Evolutionary conservation across 2,797 vertebrate species (phyloP).

Genomic region (Gymnothorax reevesii): DNA sequence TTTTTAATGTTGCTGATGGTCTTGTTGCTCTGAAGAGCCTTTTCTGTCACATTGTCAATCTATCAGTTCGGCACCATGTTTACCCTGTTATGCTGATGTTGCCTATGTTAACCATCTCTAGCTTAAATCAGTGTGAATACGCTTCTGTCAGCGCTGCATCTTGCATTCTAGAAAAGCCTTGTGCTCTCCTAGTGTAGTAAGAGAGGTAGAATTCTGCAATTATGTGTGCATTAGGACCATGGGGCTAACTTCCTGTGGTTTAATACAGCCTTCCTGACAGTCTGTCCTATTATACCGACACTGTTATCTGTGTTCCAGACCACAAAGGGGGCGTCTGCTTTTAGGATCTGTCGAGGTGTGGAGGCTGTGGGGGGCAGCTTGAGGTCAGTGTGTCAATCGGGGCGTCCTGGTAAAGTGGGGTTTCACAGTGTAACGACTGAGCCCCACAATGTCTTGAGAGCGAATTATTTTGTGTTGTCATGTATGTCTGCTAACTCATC

Average conservation of each 20-base stretch:
- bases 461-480: background rate
- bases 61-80: too few species aligned
- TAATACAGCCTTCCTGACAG: background rate
- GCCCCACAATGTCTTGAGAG: background rate
- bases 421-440: background rate
- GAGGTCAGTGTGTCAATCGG: constrained; percentile 73
- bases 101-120: too few species aligned
- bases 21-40: too few species aligned
- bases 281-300: background rate
- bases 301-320: constrained; percentile 72
- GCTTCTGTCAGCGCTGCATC: background rate
- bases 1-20: too few species aligned
- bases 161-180: background rate
- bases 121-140: background rate
- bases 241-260: background rate
- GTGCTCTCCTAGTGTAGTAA: background rate
- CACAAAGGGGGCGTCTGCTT: constrained; percentile 94
- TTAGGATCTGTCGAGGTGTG: constrained; percentile 89
- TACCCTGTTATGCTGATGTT: too few species aligned
- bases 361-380: constrained; percentile 91
- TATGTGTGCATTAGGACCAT: background rate
- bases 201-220: background rate
- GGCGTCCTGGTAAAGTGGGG: background rate
- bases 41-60: too few species aligned
- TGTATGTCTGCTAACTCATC: background rate